These are phyloP conservation scores for Eidolon dupreanum DNA, from an alignment of 2,797 vertebrate species.

Conservation along the genomic window DNA sequence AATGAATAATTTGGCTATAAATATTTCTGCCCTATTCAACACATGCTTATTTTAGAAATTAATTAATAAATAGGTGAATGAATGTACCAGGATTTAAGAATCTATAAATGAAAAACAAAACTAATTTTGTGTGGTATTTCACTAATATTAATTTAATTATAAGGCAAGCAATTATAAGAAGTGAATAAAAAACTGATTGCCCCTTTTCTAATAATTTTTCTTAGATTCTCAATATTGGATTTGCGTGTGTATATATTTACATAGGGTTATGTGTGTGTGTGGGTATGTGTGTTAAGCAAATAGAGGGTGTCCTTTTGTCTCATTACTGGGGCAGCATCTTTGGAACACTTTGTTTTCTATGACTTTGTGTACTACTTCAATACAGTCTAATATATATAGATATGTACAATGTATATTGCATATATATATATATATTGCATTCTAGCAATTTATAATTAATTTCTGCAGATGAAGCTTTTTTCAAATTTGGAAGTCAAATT, in stretches of 20 bases:
- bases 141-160: not conserved
- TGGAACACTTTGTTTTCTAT: not conserved
- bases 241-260: not conserved
- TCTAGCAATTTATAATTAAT: not conserved
- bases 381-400: not conserved
- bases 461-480: not conserved
- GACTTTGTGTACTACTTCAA: not conserved
- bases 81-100: not conserved
- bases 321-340: not conserved
- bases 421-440: no score
- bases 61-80: not conserved
- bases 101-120: not conserved
- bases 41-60: not conserved
- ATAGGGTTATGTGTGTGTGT: not conserved
- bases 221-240: not conserved
- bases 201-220: not conserved
- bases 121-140: not conserved
- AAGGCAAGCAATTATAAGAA: not conserved
- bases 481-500: not conserved
- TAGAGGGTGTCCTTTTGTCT: not conserved
- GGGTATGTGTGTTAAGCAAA: not conserved
- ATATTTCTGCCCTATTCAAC: not conserved
- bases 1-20: not conserved
- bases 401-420: no score
- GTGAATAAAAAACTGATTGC: not conserved